Evolutionary conservation across 2,113 vertebrate species (phyloP).

Genomic region (Cryptoleucopteryx plumbea): DNA sequence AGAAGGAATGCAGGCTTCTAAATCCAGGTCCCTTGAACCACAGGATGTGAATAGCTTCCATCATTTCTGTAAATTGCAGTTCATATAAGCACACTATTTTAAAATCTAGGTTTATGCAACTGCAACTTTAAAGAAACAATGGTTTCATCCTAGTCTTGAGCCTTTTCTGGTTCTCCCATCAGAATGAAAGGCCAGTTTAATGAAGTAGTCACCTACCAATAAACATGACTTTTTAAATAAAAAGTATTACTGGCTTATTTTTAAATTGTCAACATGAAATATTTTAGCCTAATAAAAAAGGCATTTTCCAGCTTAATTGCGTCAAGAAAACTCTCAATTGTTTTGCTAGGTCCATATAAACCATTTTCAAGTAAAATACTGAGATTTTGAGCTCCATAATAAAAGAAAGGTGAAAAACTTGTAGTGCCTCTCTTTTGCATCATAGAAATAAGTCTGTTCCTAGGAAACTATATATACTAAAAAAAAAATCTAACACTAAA

Average conservation of each 20-base stretch:
- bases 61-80: not conserved
- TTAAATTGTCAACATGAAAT: not conserved
- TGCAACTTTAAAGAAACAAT: not conserved
- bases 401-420: not conserved
- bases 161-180: not conserved
- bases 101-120: not conserved
- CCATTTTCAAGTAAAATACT: not conserved
- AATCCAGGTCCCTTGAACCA: not conserved
- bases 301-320: not conserved
- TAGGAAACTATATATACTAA: not conserved
- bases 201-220: not conserved
- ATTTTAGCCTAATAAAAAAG: not conserved
- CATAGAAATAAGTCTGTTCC: not conserved
- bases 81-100: not conserved
- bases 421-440: not conserved
- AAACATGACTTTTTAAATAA: not conserved
- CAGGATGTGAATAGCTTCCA: not conserved
- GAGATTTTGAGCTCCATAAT: not conserved
- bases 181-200: not conserved
- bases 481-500: not conserved
- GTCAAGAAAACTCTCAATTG: not conserved
- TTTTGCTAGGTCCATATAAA: not conserved
- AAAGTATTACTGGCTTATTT: not conserved
- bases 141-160: accelerated
- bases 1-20: not conserved